phyloP scores from a whole-genome alignment of 35 echinoderm and acorn worm species.

The Apostichopus parvimensis region DNA sequence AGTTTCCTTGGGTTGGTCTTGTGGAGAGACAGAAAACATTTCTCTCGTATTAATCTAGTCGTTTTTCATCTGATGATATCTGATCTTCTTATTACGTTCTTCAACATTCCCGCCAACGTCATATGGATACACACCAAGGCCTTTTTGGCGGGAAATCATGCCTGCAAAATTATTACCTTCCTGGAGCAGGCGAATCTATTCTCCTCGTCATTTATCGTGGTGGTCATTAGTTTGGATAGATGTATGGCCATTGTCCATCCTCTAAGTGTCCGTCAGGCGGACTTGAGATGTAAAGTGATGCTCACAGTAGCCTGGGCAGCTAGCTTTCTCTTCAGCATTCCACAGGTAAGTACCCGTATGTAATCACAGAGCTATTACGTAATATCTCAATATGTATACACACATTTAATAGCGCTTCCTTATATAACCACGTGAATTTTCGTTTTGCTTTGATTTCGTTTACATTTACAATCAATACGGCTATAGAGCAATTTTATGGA shows the following conservation, averaged over 20 bases:
- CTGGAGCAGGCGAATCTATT: conserved; percentile 56
- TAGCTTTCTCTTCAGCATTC: conserved; percentile 64
- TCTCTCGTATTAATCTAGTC: conserved; percentile 79
- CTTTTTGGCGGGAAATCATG: conserved; percentile 64
- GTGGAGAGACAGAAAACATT: conserved; percentile 50
- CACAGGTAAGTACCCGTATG: conserved; percentile 62
- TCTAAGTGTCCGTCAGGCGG: conserved; percentile 75
- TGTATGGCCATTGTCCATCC: conserved; percentile 86
- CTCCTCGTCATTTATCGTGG: conserved; percentile 76
- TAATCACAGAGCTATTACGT: no score
- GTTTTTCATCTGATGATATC: conserved; percentile 71
- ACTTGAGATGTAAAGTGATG: conserved; percentile 88
- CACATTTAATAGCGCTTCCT: no score
- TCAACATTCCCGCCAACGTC: conserved; percentile 73
- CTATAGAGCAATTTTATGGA: no score
- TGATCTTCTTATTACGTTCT: conserved; percentile 68
- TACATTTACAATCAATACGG: no score
- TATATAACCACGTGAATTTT: no score
- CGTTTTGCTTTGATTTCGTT: no score
- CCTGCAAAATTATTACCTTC: conserved; percentile 76
- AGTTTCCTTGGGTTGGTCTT: conserved; percentile 56
- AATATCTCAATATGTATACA: no score
- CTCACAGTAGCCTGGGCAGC: conserved; percentile 72
- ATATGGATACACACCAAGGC: conserved; percentile 54
- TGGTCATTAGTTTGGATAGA: conserved; percentile 91